Evolutionary conservation across 1,140 invertebrate genomes (phyloP), one percentile per base, ranked within the genome.

Genomic region (Aphis gossypii): DNA sequence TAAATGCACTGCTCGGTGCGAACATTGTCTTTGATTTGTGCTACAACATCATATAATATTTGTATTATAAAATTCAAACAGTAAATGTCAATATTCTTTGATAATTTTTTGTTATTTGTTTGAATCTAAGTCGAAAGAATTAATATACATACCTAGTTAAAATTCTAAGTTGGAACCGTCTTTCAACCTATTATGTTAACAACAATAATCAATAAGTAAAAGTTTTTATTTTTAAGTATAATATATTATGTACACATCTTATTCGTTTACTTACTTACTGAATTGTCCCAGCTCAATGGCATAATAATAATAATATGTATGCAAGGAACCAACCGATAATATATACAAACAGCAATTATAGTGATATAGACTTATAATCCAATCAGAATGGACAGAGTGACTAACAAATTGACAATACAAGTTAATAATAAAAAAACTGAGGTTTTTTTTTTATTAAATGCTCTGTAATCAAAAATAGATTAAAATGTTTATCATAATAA

Each of bases 401-500:
- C 30, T 76, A 76, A 76, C 60, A 76, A 60, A 60, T 30, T 60
- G 56, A 30, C 56, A 60, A 60, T 76, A 76, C n/a, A 18, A 76
- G n/a, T 20, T 76, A 76, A 76, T 76, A 76, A 76, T 76, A 76
- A 76, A 76, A 30, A 68, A n/a, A 68, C 30, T 14, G 20, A 0
- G 3, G 38, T 41, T 41, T n/a, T 76, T 60, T 76, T 76, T 76
- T 18, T n/a, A 76, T 76, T 76, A 76, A 76, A 76, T 18, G 60
- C 60, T 76, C 30, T n/a, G n/a, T 18, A 35, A 76, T 76, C 60
- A 35, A 76, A 76, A 6, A 76, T n/a, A 60, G 60, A 76, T 76
- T 76, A 76, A 14, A 76, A 76, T 76, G 30, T 76, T 76, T 76
- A 76, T 76, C 60, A n/a, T 76, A n/a, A 76, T 76, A 76, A 76